Percentiles rank a stretch among this genome's conserved stretches.
Evolutionary conservation across 2,797 vertebrate species (phyloP).

Genomic region (Danio choprae): DNA sequence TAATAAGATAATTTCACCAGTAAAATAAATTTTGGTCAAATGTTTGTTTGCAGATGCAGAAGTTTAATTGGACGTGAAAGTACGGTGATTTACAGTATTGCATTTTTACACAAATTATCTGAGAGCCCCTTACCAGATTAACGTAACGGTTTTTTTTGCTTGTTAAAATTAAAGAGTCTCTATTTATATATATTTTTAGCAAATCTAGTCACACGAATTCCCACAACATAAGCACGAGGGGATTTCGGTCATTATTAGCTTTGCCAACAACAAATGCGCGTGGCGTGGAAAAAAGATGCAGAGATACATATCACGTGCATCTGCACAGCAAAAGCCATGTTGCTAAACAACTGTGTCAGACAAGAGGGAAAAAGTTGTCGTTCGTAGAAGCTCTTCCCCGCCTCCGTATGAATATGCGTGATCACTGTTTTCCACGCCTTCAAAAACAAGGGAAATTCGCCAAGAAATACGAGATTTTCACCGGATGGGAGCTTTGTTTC

Average conservation of each 20-base stretch:
- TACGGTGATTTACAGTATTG: background rate
- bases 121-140: background rate
- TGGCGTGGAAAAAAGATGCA: background rate
- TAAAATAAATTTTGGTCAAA: background rate
- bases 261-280: background rate
- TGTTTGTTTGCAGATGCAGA: background rate
- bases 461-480: slow-evolving; percentile 30
- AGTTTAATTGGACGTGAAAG: background rate
- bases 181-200: background rate
- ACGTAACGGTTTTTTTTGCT: background rate
- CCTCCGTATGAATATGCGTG: slow-evolving; percentile 7
- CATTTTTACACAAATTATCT: background rate
- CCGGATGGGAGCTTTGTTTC: slow-evolving; percentile 16
- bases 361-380: slow-evolving; percentile 24
- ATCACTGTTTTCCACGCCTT: slow-evolving; percentile 43
- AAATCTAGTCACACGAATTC: background rate
- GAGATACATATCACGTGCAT: slow-evolving; percentile 23
- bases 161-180: background rate
- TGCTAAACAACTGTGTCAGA: slow-evolving; percentile 42
- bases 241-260: background rate
- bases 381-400: slow-evolving; percentile 15
- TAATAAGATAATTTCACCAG: background rate
- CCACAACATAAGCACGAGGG: background rate
- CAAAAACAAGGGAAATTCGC: slow-evolving; percentile 17
- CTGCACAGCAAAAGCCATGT: slow-evolving; percentile 28